A percentile compares a stretch with the other conserved stretches of the same genome.
Evolutionary conservation across 2,113 vertebrate species (phyloP).

Genomic region (Atractosteus spatula): DNA sequence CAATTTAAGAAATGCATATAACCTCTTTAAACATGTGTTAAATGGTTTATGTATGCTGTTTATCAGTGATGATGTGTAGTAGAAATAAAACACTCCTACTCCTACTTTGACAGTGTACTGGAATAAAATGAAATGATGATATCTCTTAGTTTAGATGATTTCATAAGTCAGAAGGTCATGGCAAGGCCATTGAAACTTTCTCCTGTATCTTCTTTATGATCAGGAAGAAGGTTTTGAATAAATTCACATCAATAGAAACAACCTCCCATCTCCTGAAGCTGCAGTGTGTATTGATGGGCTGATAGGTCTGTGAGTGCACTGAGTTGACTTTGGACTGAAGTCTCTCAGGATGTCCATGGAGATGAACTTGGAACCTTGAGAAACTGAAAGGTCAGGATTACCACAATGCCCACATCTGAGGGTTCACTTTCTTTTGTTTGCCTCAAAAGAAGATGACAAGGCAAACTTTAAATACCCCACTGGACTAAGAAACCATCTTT

Average conservation of each 20-base stretch:
- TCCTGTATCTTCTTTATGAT: conserved; percentile 38
- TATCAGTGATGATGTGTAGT: too few relatives aligned
- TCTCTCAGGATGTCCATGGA: not conserved
- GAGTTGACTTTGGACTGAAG: not conserved
- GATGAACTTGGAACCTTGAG: not conserved
- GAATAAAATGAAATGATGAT: too few relatives aligned
- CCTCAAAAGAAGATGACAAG: conserved; percentile 6
- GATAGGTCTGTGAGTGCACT: not conserved
- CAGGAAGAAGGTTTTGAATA: conserved; percentile 10
- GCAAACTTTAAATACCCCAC: conserved; percentile 2
- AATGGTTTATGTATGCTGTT: too few relatives aligned
- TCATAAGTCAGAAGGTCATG: conserved; percentile 47
- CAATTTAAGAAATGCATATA: too few relatives aligned
- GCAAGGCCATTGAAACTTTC: conserved; percentile 34
- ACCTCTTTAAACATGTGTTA: too few relatives aligned
- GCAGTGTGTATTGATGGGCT: not conserved
- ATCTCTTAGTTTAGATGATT: too few relatives aligned
- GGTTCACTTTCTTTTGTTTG: conserved; percentile 1
- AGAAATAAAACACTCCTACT: too few relatives aligned
- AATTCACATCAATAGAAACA: conserved; percentile 5
- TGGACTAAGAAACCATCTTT: not conserved
- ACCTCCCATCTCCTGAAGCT: conserved; percentile 2
- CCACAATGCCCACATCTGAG: not conserved
- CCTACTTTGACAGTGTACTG: too few relatives aligned
- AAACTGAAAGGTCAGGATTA: conserved; percentile 1